phyloP scores from a whole-genome alignment of 2,797 vertebrate species.

The Glossophaga mutica region DNA sequence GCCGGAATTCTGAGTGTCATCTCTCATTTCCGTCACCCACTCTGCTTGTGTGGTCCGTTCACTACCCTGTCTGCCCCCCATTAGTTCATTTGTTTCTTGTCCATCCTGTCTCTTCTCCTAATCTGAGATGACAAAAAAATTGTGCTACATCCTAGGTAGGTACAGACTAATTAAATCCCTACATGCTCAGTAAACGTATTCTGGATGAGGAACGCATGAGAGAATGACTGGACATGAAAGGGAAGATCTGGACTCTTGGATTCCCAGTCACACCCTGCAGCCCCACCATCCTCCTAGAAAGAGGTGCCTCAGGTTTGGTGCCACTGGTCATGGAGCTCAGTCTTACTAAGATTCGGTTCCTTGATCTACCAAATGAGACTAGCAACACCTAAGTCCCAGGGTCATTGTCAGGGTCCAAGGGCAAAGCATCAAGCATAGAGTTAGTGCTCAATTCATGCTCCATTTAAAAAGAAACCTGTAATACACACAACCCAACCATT shows the following conservation, averaged over 20 bases:
- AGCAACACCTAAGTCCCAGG: background rate
- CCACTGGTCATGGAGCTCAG: background rate
- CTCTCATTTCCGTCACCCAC: background rate
- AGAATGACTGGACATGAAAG: background rate
- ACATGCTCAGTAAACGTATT: background rate
- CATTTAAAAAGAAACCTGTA: background rate
- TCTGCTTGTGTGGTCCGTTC: background rate
- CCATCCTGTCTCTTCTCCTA: background rate
- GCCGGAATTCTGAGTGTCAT: background rate
- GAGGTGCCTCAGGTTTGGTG: background rate
- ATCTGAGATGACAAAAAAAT: background rate
- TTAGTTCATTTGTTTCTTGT: background rate
- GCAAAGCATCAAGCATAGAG: background rate
- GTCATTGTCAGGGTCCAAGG: background rate
- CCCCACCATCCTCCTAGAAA: background rate
- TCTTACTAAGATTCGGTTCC: background rate
- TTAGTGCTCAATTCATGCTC: background rate
- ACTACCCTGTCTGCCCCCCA: accelerated
- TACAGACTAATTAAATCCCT: background rate
- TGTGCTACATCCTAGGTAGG: background rate
- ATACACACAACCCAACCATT: background rate
- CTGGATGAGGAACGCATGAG: background rate
- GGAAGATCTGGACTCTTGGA: background rate
- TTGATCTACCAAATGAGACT: background rate
- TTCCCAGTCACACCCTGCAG: background rate